phyloP scores from a whole-genome alignment of 2,797 vertebrate genomes.

The Platyrinchus mystaceus region DNA sequence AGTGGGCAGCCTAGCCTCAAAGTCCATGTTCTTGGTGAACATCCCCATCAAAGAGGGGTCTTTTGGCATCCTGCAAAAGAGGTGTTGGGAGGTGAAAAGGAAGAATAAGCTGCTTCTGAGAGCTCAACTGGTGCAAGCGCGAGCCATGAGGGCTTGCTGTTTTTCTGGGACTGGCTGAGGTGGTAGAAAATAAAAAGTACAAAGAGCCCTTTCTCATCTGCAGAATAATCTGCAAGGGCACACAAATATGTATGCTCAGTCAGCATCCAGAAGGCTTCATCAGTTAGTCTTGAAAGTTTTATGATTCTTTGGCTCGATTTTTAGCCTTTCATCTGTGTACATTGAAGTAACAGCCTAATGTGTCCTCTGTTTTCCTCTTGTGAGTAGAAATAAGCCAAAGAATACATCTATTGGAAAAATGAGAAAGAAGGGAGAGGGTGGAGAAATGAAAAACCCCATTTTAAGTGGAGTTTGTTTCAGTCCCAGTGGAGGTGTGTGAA shows the following conservation, averaged over 20 bases:
- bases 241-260: background rate
- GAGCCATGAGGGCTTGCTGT: background rate
- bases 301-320: background rate
- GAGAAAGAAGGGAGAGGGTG: background rate
- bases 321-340: background rate
- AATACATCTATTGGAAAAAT: background rate
- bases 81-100: background rate
- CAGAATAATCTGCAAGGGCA: background rate
- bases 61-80: background rate
- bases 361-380: background rate
- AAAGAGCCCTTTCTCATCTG: background rate
- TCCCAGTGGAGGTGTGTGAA: background rate
- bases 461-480: background rate
- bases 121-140: background rate
- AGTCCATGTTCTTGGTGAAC: background rate
- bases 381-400: background rate
- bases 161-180: background rate
- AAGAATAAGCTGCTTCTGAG: background rate
- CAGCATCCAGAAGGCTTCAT: background rate
- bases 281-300: background rate
- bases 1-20: background rate
- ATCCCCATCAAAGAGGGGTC: background rate
- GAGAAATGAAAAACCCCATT: background rate
- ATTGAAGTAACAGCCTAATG: background rate
- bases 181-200: background rate